Conservation (phyloP, 2,113 vertebrate genomes). For the Clupea harengus region DNA sequence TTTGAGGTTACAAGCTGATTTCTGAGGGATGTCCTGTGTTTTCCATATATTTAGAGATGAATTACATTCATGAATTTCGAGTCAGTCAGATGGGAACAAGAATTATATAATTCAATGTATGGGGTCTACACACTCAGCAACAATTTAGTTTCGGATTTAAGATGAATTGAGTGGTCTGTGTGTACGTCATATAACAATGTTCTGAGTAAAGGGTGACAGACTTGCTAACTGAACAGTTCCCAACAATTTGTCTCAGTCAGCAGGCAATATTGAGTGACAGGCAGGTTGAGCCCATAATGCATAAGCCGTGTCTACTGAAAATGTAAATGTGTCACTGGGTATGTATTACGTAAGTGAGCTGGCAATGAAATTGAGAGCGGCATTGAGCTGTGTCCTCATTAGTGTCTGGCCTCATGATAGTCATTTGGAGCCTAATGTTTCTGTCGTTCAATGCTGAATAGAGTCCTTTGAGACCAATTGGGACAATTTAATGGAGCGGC, state of each 20-base stretch:
- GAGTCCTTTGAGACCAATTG: conserved; percentile 43
- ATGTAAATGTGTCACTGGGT: neutral
- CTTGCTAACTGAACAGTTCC: neutral
- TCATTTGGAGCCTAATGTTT: conserved; percentile 43
- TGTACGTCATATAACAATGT: no score
- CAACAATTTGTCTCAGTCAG: neutral
- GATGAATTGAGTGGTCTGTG: no score
- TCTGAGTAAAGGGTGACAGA: no score
- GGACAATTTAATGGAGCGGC: neutral
- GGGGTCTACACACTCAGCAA: no score
- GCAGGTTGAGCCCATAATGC: neutral
- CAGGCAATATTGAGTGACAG: neutral
- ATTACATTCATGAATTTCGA: no score
- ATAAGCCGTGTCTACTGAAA: neutral
- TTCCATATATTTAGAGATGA: no score
- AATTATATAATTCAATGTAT: no score
- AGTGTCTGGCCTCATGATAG: conserved; percentile 50
- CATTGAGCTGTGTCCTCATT: conserved; percentile 38
- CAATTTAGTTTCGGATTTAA: no score
- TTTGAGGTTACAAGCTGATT: neutral
- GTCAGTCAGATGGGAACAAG: no score
- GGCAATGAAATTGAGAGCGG: conserved; percentile 32
- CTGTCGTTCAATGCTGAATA: conserved; percentile 38
- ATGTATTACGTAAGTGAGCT: conserved; percentile 43
- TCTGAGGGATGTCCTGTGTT: neutral